Evolutionary conservation across 2,888 invertebrate species (phyloP).

Genomic region (Cryptocheilus praepositus): DNA sequence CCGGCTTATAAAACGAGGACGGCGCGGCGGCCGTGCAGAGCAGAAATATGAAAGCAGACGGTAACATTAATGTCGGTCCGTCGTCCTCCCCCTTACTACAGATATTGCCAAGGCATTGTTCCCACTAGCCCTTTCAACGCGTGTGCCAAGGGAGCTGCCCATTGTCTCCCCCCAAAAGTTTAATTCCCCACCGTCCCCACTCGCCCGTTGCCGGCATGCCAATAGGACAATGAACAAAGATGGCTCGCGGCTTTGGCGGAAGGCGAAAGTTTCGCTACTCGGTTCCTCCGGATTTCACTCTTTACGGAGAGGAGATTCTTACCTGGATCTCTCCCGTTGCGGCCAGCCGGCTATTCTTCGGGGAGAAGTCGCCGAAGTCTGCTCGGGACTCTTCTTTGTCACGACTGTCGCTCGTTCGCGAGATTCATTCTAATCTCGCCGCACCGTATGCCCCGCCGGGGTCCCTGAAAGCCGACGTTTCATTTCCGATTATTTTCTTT

Average conservation of each 20-base stretch:
- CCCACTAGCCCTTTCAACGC: slow-evolving; percentile 48
- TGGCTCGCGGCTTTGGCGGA: slow-evolving; percentile 22
- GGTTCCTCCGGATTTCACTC: slow-evolving; percentile 29
- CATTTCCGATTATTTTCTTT: too few relatives aligned
- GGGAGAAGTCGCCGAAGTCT: slow-evolving; percentile 4
- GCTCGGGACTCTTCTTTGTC: background rate
- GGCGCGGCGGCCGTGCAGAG: slow-evolving; percentile 17
- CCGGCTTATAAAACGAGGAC: slow-evolving; percentile 18
- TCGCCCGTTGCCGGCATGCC: slow-evolving; percentile 39
- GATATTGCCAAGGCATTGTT: slow-evolving; percentile 58
- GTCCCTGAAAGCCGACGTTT: background rate
- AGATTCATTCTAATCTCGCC: slow-evolving; percentile 6
- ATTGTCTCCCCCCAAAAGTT: slow-evolving; percentile 62
- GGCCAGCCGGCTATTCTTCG: background rate
- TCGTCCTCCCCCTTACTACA: slow-evolving; percentile 18
- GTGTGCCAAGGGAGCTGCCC: slow-evolving; percentile 48
- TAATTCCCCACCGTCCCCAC: slow-evolving; percentile 53
- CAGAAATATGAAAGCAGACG: slow-evolving; percentile 48
- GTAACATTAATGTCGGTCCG: slow-evolving; percentile 42
- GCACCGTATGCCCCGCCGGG: background rate
- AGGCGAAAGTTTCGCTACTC: slow-evolving; percentile 47
- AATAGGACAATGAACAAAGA: slow-evolving; percentile 58
- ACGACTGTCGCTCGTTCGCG: background rate
- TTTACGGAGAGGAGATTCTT: slow-evolving; percentile 5
- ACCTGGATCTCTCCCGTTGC: background rate